These are phyloP conservation scores for Lepilemur septentrionalis DNA, from an alignment of 2,797 vertebrate genomes.

Conservation along the genomic window DNA sequence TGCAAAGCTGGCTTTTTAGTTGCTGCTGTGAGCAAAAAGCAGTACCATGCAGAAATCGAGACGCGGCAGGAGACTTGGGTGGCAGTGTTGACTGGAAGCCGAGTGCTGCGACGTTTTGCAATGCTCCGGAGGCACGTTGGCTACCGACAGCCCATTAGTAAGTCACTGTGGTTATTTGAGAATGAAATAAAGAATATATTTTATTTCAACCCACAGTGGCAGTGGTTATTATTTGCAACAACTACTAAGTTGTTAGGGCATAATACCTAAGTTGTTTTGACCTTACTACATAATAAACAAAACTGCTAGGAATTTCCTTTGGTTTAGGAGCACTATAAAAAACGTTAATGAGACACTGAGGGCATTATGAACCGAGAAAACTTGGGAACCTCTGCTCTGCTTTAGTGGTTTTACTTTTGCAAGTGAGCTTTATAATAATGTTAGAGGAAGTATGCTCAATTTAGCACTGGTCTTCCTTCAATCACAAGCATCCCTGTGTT, in stretches of 20 bases:
- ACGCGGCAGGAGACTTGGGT: background rate
- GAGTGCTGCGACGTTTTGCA: background rate
- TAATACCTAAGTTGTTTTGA: background rate
- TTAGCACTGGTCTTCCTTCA: background rate
- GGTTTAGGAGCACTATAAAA: background rate
- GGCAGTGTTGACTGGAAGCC: background rate
- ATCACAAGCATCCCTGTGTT: accelerated
- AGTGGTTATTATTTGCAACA: background rate
- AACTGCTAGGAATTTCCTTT: background rate
- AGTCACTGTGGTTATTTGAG: background rate
- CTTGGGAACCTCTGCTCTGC: background rate
- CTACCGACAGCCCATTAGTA: background rate
- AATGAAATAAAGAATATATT: background rate
- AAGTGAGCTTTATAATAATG: background rate
- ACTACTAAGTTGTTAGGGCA: background rate
- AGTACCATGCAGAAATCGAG: background rate
- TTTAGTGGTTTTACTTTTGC: background rate
- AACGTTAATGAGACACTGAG: background rate
- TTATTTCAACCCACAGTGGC: background rate
- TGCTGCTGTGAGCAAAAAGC: background rate
- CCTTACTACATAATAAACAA: background rate
- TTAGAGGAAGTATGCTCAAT: background rate
- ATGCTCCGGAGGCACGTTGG: accelerated
- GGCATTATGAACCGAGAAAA: background rate
- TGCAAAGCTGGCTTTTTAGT: background rate